Evolutionary conservation across 2,797 vertebrate species (phyloP).

Genomic region (Amniataba percoides): DNA sequence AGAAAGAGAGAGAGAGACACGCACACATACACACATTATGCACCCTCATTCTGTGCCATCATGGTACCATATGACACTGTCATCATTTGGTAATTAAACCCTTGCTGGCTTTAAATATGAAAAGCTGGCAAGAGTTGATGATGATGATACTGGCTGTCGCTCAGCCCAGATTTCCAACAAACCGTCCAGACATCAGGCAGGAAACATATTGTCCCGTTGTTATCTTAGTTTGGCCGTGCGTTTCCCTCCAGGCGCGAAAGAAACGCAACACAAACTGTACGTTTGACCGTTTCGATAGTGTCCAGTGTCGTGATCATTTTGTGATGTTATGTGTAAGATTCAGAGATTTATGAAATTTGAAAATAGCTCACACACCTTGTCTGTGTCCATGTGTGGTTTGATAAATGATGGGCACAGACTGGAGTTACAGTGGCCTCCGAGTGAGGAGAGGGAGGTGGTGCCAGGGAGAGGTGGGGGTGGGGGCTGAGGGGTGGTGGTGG

Average conservation of each 20-base stretch:
- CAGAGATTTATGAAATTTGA: not conserved
- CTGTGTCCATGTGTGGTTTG: constrained; percentile 13
- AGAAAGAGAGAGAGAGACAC: constrained; percentile 19
- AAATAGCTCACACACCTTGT: not conserved
- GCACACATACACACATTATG: constrained; percentile 47
- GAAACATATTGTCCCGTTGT: constrained; percentile 81
- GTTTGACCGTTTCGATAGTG: not conserved
- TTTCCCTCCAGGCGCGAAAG: constrained; percentile 4
- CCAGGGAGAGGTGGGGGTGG: constrained; percentile 56
- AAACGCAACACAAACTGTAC: not conserved
- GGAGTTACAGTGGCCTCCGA: constrained; percentile 55
- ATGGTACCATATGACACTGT: constrained; percentile 95
- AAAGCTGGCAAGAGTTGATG: constrained; percentile 91
- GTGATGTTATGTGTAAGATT: not conserved
- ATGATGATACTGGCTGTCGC: constrained; percentile 86
- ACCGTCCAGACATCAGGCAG: constrained; percentile 74
- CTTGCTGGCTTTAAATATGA: constrained; percentile 96
- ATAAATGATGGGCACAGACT: constrained; percentile 57
- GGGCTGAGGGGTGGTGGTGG: too few relatives aligned
- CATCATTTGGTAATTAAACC: constrained; percentile 95
- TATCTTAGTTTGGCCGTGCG: constrained; percentile 64
- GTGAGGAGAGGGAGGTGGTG: constrained; percentile 66
- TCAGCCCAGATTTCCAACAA: constrained; percentile 81
- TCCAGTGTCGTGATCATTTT: not conserved
- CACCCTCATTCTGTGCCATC: constrained; percentile 89